Evolutionary conservation across 2,888 invertebrate species (phyloP).

Genomic region (Cataglyphis livida): DNA sequence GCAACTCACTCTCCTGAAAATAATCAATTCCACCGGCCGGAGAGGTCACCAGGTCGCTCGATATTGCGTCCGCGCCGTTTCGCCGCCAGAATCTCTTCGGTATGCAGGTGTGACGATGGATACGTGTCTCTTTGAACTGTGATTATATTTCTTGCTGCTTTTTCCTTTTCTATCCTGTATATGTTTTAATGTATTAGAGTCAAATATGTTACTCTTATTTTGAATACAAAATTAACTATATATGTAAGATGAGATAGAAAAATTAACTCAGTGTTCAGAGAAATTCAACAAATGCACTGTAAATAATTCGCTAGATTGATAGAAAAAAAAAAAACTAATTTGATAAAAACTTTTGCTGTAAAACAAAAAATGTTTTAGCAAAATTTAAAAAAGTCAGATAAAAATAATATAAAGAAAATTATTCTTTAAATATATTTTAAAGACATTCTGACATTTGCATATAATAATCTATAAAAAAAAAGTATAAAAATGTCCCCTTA

Average conservation of each 20-base stretch:
- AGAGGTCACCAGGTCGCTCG: slow-evolving; percentile 78
- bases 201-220: background rate
- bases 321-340: background rate
- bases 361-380: background rate
- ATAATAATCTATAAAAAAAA: background rate
- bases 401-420: background rate
- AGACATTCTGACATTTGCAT: background rate
- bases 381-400: background rate
- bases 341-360: background rate
- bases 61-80: slow-evolving; percentile 63
- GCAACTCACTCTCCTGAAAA: slow-evolving; percentile 67
- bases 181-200: background rate
- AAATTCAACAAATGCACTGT: background rate
- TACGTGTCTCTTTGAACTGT: background rate
- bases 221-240: background rate
- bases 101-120: slow-evolving; percentile 1
- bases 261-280: background rate
- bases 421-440: background rate
- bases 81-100: slow-evolving; percentile 24
- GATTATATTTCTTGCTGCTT: background rate
- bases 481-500: too few relatives aligned
- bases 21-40: slow-evolving; percentile 74
- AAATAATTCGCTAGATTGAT: background rate
- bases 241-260: background rate
- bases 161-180: too few relatives aligned